Evolutionary conservation across 1,140 invertebrate species (phyloP), one percentile per base, ranked within the genome.

Genomic region (Danaus melanippus): DNA sequence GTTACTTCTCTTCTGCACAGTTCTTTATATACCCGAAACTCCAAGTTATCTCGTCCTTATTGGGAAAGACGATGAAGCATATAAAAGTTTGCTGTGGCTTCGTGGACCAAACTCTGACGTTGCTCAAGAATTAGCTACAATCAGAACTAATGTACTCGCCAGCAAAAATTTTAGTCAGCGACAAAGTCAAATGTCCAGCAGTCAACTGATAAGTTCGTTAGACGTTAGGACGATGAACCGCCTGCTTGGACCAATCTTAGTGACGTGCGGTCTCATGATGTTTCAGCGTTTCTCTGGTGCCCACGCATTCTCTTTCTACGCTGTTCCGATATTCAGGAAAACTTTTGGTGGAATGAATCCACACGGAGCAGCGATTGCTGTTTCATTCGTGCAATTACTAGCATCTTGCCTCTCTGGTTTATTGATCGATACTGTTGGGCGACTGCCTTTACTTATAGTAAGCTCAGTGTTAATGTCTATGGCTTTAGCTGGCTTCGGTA

Each of bases 211-310:
- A 9, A 79, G 55, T 32, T 82, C 80, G 0, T 66, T 87, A 6
- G 84, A 87, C 52, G 80, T 80, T 5, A 78, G 85, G 55, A 84
- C 86, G 8, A 80, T 84, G 58, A 86, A 87, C 45, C 65, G 88
- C 43, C 66, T 89, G 2, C 71, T 87, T 63, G 91, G 92, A 57
- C 94, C 94, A 5, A 91, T 94, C 12, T 82, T 94, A 50, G 94
- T 95, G 48, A 94, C 93, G 0, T 95, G 94, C 76, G 94, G 93
- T 1, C 85, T 96, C 50, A 95, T 96, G 94, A 93, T 95, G 83
- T 95, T 96, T 76, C 94, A 95, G 71, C 86, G 94, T 51, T 95
- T 96, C 72, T 94, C 93, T 40, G 94, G 94, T 9, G 94, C 93
- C 8, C 94, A 94, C 62, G 93, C 94, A 10, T 96, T 96, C 82